Base-by-base conservation (phyloP, 2,797 vertebrate genomes). In the Sebastes alutus region DNA sequence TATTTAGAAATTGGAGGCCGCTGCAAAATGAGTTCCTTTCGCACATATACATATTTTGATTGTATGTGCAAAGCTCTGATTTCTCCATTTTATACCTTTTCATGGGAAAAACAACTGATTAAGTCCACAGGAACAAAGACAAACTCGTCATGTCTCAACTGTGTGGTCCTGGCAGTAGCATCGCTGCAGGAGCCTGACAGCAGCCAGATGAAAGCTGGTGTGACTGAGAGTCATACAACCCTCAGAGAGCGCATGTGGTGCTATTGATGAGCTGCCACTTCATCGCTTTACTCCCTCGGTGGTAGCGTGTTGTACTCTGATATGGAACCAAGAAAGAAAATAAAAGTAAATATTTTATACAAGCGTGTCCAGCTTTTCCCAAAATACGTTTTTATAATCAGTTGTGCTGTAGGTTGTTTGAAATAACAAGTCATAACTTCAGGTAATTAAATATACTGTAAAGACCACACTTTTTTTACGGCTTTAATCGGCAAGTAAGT, bases 181-280 rank as follows among this genome's bases (percentile, higher is more conserved):
- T 84, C 86, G 1, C 84, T n/a, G 68, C 88, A 83, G 87, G 88
- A 87, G 81, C 5, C 73, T 33, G 87, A 86, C 87, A 88, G 78
- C 72, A 80, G 83, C 78, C 77, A 77, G 77, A 86, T 87, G 82
- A 90, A 87, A 84, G 77, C 72, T 6, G 25, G 27, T 64, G 75
- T 81, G 81, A 65, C 55, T 38, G 61, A 81, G 82, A 80, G 76
- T 72, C 58, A 18, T 75, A 70, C 59, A 54, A 16, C 59, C 70
- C 71, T 73, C 72, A 54, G 32, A 86, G 79, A 65, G 35, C 79
- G 78, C 78, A 62, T 68, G 72, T 49, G 29, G 84, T 2, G 84
- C 72, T 12, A 20, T 23, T 82, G 77, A 87, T 84, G 85, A 80
- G 78, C 67, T 74, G 78, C 65, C 20, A 5, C 82, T 64, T 72